Evolutionary conservation across 2,797 vertebrate species (phyloP).

Genomic region (Peromyscus melanophrys): DNA sequence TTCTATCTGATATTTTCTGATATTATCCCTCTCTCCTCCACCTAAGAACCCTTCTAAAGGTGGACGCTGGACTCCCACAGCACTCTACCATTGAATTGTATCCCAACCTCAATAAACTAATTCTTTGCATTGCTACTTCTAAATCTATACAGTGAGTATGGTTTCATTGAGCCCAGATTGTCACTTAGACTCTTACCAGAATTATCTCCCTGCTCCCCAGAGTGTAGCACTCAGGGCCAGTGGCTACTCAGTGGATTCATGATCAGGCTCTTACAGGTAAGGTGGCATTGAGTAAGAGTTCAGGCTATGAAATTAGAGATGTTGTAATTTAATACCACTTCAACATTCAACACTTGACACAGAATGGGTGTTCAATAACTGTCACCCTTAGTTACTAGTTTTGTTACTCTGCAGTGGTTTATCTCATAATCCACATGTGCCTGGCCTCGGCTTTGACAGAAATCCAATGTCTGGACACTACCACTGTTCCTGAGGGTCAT

Average conservation of each 20-base stretch:
- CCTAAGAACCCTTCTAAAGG: too few species aligned
- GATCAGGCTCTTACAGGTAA: not conserved
- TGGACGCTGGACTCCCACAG: too few species aligned
- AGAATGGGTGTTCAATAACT: constrained; percentile 37
- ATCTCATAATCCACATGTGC: not conserved
- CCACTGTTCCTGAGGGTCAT: not conserved
- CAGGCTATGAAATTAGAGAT: constrained; percentile 40
- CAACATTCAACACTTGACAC: not conserved
- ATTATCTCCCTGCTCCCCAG: not conserved
- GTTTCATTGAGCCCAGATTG: not conserved
- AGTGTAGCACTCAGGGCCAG: not conserved
- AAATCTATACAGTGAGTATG: not conserved
- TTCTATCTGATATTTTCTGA: too few species aligned
- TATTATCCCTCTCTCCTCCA: too few species aligned
- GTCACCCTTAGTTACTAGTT: constrained; percentile 43
- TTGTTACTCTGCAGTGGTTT: constrained; percentile 12
- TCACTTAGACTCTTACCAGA: not conserved
- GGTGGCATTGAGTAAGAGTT: constrained; percentile 2
- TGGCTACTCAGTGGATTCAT: not conserved
- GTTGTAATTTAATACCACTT: constrained; percentile 28
- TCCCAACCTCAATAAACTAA: not conserved
- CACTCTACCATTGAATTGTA: not conserved
- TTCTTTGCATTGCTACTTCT: not conserved
- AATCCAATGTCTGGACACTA: not conserved
- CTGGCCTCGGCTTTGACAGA: constrained; percentile 57